A percentile compares a stretch with the other conserved stretches of the same genome.
Conservation (phyloP, 2,113 vertebrate species). For the Tychaedon coryphoeus region DNA sequence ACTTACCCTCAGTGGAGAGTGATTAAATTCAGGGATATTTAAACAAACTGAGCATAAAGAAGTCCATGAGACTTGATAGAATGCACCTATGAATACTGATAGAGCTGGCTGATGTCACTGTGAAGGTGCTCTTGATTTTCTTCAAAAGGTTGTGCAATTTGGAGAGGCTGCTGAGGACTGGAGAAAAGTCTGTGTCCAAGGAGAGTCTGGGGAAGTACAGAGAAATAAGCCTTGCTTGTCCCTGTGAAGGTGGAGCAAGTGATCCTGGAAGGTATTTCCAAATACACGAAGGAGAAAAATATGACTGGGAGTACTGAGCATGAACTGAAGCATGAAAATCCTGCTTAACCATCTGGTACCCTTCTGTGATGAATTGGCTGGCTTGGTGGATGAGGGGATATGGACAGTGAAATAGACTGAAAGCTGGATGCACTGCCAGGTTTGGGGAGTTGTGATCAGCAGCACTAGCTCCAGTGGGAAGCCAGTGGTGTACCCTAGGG, state of each 20-base stretch:
- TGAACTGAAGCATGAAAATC: not conserved
- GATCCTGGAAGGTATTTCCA: not conserved
- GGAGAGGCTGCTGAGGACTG: not conserved
- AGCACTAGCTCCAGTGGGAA: not conserved
- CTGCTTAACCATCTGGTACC: not conserved
- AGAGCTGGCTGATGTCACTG: not conserved
- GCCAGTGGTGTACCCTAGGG: not conserved
- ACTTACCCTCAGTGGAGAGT: not conserved
- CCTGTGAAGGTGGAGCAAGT: not conserved
- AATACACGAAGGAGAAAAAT: not conserved
- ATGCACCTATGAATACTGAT: not conserved
- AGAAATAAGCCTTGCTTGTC: not conserved
- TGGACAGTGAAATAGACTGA: not conserved
- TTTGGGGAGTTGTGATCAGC: not conserved
- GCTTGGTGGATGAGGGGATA: not conserved
- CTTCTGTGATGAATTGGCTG: not conserved
- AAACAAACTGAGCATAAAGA: not conserved
- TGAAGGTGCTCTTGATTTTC: not conserved
- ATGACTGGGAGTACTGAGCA: not conserved
- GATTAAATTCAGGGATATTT: not conserved
- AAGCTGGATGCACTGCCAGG: not conserved
- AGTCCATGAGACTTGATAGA: not conserved
- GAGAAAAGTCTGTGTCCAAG: not conserved
- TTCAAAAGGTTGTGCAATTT: not conserved
- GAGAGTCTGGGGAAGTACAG: not conserved